Conservation (phyloP, 2,888 invertebrate genomes). For the Ypsolopha scabrella region DNA sequence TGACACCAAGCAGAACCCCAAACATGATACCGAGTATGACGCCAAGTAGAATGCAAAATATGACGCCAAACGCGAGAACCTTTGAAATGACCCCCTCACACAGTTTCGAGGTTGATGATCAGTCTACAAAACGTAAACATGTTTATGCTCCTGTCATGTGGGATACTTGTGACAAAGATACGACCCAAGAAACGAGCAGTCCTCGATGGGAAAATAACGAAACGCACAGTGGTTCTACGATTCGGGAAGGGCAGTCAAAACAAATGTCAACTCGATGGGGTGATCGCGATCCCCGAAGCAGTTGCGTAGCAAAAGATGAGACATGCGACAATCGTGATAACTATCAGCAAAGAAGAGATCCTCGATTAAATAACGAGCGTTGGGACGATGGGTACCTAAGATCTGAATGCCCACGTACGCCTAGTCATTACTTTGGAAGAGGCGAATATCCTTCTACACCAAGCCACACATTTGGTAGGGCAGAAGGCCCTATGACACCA, state of each 20-base stretch:
- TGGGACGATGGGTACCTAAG: background rate
- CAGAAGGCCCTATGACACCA: conserved; percentile 19
- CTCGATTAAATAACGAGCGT: background rate
- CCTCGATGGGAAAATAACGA: background rate
- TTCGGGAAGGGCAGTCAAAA: no score
- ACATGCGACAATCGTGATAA: background rate
- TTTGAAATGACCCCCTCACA: conserved; percentile 35
- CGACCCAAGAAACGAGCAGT: background rate
- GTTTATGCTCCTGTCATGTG: conserved; percentile 42
- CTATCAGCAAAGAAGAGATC: background rate
- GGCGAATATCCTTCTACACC: conserved; percentile 20
- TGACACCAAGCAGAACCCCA: conserved; percentile 10
- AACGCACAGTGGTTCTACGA: no score
- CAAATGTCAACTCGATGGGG: background rate
- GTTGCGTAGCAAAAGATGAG: background rate
- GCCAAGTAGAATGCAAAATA: background rate
- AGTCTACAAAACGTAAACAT: conserved; percentile 38
- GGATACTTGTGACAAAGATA: background rate
- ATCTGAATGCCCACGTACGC: conserved; percentile 3
- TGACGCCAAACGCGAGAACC: conserved; percentile 17
- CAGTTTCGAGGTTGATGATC: conserved; percentile 30
- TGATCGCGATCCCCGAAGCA: background rate
- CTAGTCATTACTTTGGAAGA: conserved; percentile 5
- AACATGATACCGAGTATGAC: conserved; percentile 13
- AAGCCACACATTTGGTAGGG: conserved; percentile 16